phyloP scores from a whole-genome alignment of 1,140 invertebrate genomes.

The Tetramorium simillimum region DNA sequence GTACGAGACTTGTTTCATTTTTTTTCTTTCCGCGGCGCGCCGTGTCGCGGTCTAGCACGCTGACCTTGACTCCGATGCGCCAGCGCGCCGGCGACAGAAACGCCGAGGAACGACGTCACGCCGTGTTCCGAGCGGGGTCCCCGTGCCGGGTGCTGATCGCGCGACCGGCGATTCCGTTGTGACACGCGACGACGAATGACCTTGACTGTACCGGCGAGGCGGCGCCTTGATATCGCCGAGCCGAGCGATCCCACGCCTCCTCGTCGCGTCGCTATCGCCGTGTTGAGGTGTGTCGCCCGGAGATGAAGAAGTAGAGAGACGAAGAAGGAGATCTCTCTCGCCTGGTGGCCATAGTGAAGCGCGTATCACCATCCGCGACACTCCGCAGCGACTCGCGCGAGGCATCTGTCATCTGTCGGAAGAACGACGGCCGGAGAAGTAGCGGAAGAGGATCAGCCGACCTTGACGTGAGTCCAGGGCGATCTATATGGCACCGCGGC shows the following conservation, averaged over 20 bases:
- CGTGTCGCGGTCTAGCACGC: constrained; percentile 16
- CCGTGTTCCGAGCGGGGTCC: not conserved
- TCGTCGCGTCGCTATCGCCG: constrained; percentile 9
- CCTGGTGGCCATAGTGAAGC: not conserved
- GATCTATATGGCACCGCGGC: constrained; percentile 81
- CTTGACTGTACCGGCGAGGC: not conserved
- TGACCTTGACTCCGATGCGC: constrained; percentile 69
- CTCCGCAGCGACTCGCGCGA: not conserved
- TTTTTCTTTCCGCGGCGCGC: constrained; percentile 6
- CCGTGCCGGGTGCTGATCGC: not conserved
- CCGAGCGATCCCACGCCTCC: not conserved
- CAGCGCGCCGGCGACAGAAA: not conserved
- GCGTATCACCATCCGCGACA: not conserved
- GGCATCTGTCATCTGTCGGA: not conserved
- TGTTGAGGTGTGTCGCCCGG: constrained; percentile 32
- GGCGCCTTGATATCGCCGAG: not conserved
- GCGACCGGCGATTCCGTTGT: not conserved
- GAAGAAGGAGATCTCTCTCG: too few relatives aligned
- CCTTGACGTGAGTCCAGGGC: not conserved
- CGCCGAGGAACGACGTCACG: not conserved
- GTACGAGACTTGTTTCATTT: not conserved
- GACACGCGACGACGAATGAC: constrained; percentile 47
- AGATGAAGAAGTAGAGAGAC: constrained; percentile 50
- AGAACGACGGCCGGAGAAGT: not conserved
- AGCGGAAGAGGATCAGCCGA: not conserved